Evolutionary conservation across 92 coral and sea anemone genomes (phyloP).

Genomic region (Palythoa grandis): DNA sequence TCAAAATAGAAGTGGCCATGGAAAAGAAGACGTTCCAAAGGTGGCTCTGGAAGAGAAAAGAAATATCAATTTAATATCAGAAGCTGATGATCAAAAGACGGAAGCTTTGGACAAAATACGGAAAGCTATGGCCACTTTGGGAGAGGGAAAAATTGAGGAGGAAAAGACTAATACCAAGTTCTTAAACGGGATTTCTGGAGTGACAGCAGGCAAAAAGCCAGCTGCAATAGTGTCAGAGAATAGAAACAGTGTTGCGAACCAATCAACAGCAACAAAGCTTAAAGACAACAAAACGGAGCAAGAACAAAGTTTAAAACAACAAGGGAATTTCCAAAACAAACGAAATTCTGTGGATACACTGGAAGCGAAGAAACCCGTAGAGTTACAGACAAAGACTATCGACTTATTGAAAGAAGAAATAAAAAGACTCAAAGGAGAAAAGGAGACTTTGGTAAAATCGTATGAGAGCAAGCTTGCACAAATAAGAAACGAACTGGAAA

Average conservation of each 20-base stretch:
- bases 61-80: neutral
- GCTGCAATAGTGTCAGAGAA: neutral
- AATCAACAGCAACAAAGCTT: neutral
- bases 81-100: neutral
- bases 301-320: neutral
- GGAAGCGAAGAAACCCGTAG: neutral
- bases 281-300: neutral
- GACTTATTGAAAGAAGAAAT: conserved; percentile 72
- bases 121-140: neutral
- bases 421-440: conserved; percentile 67
- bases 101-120: neutral
- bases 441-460: conserved; percentile 51
- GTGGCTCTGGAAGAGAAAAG: neutral
- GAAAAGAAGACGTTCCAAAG: neutral
- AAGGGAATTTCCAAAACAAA: neutral
- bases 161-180: neutral
- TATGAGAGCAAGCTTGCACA: conserved; percentile 77
- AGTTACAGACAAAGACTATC: conserved; percentile 32
- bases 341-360: neutral
- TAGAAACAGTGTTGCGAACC: neutral
- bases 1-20: neutral
- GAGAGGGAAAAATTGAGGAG: neutral
- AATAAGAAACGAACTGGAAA: conserved; percentile 68
- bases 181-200: neutral
- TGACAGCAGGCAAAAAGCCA: neutral